Evolutionary conservation across 2,888 invertebrate genomes (phyloP), one percentile per base, ranked within the genome.

Genomic region (Hypercompe scribonia): DNA sequence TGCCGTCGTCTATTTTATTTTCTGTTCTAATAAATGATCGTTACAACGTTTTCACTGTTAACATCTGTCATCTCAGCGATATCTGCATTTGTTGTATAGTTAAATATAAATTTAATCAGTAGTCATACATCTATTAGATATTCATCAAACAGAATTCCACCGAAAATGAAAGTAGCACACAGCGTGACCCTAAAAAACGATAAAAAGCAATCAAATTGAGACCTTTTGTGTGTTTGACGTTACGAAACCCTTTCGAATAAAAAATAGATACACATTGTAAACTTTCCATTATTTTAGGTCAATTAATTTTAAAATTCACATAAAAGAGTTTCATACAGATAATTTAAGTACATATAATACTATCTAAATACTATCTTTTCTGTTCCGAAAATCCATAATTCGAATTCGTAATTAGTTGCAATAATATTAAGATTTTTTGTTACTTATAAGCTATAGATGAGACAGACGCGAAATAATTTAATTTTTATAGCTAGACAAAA

Each of bases 201-300:
- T 28, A 8, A 28, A 76, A 39, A 24, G 15, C 70, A 75, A 58
- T 39, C 65, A 65, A 65, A 65, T n/a, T 28, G 39, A 65, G 65
- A 65, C 39, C 65, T 18, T 65, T 65, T 65, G 65, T 65, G 65
- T 65, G 39, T 39, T 65, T 65, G 18, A 65, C 18, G 65, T 65
- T 39, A 65, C 50, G 50, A 54, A 65, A 28, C 65, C 65, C 28
- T 65, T 65, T 65, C 39, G 28, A 65, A 39, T 65, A 28, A 39
- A 65, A 54, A 65, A 39, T 28, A 39, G 36, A n/a, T 33, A 64
- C 21, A 71, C 68, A 65, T 65, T 65, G 65, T 39, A 28, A 39
- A 65, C 65, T 28, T 65, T 28, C 65, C 11, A 28, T 65, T 39
- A 28, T 39, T 65, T 65, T n/a, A 39, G n/a, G 36, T 65, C 39